phyloP scores from a whole-genome alignment of 2,888 invertebrate genomes.

The Ethmia dodecea region DNA sequence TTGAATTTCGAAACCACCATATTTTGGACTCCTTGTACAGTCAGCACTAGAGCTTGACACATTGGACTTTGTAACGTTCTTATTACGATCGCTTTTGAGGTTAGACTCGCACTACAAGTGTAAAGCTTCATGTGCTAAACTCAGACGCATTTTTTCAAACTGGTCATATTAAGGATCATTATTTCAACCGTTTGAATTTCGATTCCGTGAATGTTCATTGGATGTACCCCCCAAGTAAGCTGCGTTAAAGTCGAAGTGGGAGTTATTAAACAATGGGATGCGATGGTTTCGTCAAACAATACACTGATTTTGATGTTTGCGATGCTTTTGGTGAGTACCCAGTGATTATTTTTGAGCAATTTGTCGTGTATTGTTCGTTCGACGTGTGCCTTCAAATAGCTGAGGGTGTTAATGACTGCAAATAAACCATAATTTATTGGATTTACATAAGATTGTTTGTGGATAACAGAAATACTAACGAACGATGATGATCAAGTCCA shows the following conservation, averaged over 20 bases:
- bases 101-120: no score
- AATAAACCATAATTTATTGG: no score
- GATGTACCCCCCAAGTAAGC: no score
- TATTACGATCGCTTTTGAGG: no score
- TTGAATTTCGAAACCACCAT: slow-evolving; percentile 36
- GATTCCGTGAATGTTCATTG: slow-evolving; percentile 23
- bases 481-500: no score
- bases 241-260: background rate
- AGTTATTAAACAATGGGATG: slow-evolving; percentile 27
- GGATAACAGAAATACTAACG: no score
- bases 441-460: no score
- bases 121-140: no score
- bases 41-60: background rate
- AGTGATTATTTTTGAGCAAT: slow-evolving; percentile 39
- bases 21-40: slow-evolving; percentile 22
- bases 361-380: slow-evolving; percentile 46
- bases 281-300: slow-evolving; percentile 42
- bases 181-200: slow-evolving; percentile 62
- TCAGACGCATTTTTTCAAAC: slow-evolving; percentile 12
- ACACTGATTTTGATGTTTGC: slow-evolving; percentile 32
- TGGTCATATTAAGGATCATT: slow-evolving; percentile 49
- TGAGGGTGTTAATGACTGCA: slow-evolving; percentile 30
- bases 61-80: background rate
- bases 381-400: slow-evolving; percentile 31
- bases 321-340: slow-evolving; percentile 36